Evolutionary conservation across 2,888 invertebrate genomes (phyloP), one percentile per base, ranked within the genome.

Genomic region (Imbricaverruca yamaguchii): DNA sequence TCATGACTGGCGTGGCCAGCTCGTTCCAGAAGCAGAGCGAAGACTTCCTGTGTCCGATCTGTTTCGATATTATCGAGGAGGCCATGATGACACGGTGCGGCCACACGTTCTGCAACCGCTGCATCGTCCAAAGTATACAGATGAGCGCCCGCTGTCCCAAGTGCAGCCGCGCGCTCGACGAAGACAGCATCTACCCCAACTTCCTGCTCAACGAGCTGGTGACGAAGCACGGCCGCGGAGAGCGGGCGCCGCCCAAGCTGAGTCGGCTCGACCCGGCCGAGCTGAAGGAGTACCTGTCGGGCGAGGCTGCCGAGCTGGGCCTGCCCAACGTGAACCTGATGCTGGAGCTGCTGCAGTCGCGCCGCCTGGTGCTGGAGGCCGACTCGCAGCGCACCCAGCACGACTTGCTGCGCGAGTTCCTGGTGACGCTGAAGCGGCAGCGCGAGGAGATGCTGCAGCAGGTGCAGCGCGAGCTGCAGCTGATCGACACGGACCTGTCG

Each of bases 81-180:
- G 95, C 96, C 0, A 93, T 95, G 87, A 94, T 96, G 85, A 96
- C 96, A 0, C 91, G 93, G 84, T 96, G 97, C 88, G 96, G 96
- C 0, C 96, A 97, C 87, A 95, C 95, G 1, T 97, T 94, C 88
- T 97, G 97, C 87, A 92, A 91, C 86, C 90, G 91, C 25, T 97
- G 96, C 87, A 93, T 96, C 80, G 88, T 89, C 39, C 90, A 90
- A 84, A 91, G 92, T 6, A 88, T 94, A 67, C 92, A 92, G 85
- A 88, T 89, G 6, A 90, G 89, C 82, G 91, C 91, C 82, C 89
- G 93, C 79, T 96, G 96, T 87, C 95, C 96, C 1, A 94, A 94
- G 87, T 96, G 96, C 87, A 93, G 92, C 85, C 91, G 91, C 21
- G 89, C 91, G 4, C 88, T 95, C 13, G 91, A 91, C 2, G 91